Conservation (phyloP, 1,140 invertebrate genomes). For the Drosophila serrata region DNA sequence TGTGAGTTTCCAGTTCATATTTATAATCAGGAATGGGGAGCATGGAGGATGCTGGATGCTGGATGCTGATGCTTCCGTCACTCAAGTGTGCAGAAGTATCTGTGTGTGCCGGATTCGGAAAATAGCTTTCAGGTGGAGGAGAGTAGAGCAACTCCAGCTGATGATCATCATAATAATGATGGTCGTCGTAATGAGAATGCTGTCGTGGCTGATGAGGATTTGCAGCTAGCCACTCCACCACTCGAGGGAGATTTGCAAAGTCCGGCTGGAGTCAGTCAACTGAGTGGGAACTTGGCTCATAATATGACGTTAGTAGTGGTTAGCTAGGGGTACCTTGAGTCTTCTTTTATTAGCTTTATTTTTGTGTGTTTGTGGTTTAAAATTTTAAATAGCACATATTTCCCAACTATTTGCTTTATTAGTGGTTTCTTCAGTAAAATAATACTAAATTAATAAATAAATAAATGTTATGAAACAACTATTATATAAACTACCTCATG, state of each 20-base stretch:
- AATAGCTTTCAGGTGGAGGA: slow-evolving; percentile 46
- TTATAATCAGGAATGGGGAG: slow-evolving; percentile 24
- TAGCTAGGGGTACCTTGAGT: neutral
- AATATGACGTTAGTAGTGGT: neutral
- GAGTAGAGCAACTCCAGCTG: slow-evolving; percentile 19
- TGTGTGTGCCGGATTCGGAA: slow-evolving; percentile 32
- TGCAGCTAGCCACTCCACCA: slow-evolving; percentile 9
- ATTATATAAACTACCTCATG: neutral
- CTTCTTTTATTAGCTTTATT: neutral
- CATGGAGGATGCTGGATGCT: neutral
- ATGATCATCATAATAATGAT: slow-evolving; percentile 27
- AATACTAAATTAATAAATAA: neutral
- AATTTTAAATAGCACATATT: no score
- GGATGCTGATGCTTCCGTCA: slow-evolving; percentile 57
- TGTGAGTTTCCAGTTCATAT: slow-evolving; percentile 15
- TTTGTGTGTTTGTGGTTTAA: neutral
- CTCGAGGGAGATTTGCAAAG: slow-evolving; percentile 31
- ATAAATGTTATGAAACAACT: neutral
- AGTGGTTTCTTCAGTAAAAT: no score
- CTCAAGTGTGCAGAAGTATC: slow-evolving; percentile 37
- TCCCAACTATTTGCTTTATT: no score
- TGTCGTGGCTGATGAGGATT: slow-evolving; percentile 37
- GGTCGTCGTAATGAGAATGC: slow-evolving; percentile 16
- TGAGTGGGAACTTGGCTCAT: slow-evolving; percentile 4
- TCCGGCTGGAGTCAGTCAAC: slow-evolving; percentile 29